Conservation (phyloP, 2,888 invertebrate species). For the Tenthredo amoena region DNA sequence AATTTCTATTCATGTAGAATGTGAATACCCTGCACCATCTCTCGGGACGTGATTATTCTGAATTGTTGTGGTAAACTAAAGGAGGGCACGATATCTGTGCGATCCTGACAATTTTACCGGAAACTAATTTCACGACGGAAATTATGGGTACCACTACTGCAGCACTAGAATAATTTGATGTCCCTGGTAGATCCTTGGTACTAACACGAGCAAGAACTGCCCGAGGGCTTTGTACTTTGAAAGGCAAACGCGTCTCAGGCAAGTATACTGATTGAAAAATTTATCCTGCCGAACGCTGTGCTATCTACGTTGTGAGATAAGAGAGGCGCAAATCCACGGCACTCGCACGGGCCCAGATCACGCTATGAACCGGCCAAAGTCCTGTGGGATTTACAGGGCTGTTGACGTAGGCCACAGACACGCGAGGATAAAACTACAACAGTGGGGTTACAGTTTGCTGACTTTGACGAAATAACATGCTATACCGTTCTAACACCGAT, state of each 20-base stretch:
- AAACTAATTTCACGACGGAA: conserved; percentile 48
- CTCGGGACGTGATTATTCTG: conserved; percentile 30
- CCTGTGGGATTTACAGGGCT: conserved; percentile 44
- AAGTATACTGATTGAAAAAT: conserved; percentile 41
- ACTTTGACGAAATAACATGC: conserved; percentile 42
- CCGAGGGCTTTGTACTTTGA: conserved; percentile 34
- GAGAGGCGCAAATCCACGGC: conserved; percentile 17
- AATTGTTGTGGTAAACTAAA: conserved; percentile 40
- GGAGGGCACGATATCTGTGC: conserved; percentile 19
- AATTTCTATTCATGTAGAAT: conserved; percentile 20
- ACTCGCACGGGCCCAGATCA: conserved; percentile 17
- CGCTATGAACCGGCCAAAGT: conserved; percentile 23
- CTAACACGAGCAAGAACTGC: conserved; percentile 10
- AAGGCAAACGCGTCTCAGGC: conserved; percentile 18
- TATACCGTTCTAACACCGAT: conserved; percentile 11
- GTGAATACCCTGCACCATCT: background rate
- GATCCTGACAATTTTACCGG: conserved; percentile 46
- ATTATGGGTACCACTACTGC: conserved; percentile 42
- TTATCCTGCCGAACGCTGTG: background rate
- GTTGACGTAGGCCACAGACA: conserved; percentile 47
- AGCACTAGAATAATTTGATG: conserved; percentile 46
- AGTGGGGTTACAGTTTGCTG: conserved; percentile 33
- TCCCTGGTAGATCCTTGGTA: conserved; percentile 18
- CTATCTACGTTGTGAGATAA: background rate
- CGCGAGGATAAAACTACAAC: conserved; percentile 43